Base-by-base conservation (phyloP, 2,888 invertebrate species). In the Drosophila macrospina region DNA sequence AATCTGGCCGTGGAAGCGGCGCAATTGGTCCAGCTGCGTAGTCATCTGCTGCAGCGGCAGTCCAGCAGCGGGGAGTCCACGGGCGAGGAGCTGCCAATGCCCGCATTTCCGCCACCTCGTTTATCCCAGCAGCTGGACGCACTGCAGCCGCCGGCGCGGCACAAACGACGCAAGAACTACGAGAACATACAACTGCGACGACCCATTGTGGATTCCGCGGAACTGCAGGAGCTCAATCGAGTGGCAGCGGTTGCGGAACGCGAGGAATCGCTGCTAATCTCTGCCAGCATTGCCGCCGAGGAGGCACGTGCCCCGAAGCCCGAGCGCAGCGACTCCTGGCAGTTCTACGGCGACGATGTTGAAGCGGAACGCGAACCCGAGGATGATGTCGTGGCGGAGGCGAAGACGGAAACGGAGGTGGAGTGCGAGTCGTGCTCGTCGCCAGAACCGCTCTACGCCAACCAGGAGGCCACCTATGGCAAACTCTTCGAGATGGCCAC, bases 311-410 rank as follows among this genome's bases (percentile, higher is more conserved):
- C 86, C 0, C 89, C 90, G 0, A 87, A 91, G n/a, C 90, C 92
- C 1, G 91, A 91, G 48, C 90, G 91, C 28, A 91, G 91, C 71
- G 90, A 91, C 4, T 92, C 92, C 0, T 92, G 92, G 92, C 86
- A 90, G 60, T 92, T 91, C 44, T 89, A 88, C 50, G 89, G 86
- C 13, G 89, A 90, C 4, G 77, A 71, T 16, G 78, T 64, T 0
- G 79, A 84, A 13, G 71, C 74, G 8, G 80, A 81, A 4, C 68
- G 78, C 1, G 47, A 24, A 7, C 20, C 28, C 7, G 32, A 11
- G 7, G 16, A 11, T 4, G 20, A 20, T 7, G 59, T 8, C 1
- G 54, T 69, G 2, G 64, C 42, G 1, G 72, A 65, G 4, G n/a
- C n/a, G n/a, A n/a, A n/a, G n/a, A n/a, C n/a, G n/a, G n/a, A n/a